Conservation (phyloP, 2,113 vertebrate genomes). For the Rhea pennata region DNA sequence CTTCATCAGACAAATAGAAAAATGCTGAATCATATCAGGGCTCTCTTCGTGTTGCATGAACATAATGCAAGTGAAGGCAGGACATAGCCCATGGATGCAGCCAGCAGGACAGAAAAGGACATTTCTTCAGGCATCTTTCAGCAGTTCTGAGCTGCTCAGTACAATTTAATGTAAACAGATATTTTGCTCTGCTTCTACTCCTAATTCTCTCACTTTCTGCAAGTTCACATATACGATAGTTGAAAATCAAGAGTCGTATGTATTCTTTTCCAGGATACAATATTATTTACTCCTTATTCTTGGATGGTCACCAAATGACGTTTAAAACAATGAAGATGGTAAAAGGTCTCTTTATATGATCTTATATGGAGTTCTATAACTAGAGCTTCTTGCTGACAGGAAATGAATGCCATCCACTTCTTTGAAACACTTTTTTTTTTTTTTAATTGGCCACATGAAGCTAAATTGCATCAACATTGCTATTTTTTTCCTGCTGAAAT, state of each 20-base stretch:
- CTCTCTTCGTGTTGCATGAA: not conserved
- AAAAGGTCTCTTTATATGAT: not conserved
- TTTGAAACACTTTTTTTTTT: not conserved
- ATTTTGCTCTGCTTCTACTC: not conserved
- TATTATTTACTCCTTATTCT: conserved; percentile 19
- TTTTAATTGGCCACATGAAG: not conserved
- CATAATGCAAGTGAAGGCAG: not conserved
- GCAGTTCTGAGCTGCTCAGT: not conserved
- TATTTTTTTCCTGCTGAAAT: not conserved
- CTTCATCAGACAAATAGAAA: not conserved
- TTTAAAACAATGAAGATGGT: not conserved
- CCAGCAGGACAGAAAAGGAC: not conserved
- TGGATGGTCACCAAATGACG: conserved; percentile 4
- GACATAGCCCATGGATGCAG: not conserved
- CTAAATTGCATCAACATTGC: not conserved
- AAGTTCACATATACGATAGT: conserved; percentile 11
- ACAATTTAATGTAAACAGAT: not conserved
- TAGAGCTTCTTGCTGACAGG: not conserved
- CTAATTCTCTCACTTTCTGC: conserved; percentile 33
- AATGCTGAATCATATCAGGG: not conserved
- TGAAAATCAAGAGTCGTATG: conserved; percentile 35
- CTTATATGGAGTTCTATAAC: not conserved
- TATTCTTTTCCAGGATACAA: conserved; percentile 14
- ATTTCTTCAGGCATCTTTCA: not conserved
- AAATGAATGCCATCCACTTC: not conserved